A percentile compares a stretch with the other conserved stretches of the same genome.
Conservation (phyloP, 2,113 vertebrate genomes). For the Boulengeromyrus knoepffleri region DNA sequence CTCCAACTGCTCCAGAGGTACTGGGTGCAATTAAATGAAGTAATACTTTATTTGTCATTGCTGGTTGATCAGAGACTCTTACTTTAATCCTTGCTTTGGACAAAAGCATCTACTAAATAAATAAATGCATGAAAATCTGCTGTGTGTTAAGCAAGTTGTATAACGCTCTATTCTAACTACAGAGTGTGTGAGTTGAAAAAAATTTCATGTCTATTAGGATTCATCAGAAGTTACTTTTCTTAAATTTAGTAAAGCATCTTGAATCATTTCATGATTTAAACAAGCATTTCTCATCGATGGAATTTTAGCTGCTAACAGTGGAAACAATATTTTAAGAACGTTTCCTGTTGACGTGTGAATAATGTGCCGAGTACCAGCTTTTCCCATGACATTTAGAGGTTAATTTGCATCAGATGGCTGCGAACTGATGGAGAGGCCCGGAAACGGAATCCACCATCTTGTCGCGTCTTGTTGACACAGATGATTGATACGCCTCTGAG, state of each 20-base stretch:
- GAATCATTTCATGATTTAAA: slow-evolving; percentile 30
- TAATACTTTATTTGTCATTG: neutral
- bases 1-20: neutral
- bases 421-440: slow-evolving; percentile 56
- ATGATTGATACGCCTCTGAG: slow-evolving; percentile 66
- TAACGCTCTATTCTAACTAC: too few relatives aligned
- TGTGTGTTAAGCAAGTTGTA: neutral
- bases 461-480: slow-evolving; percentile 65
- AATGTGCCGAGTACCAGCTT: slow-evolving; percentile 51
- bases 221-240: neutral
- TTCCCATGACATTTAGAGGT: slow-evolving; percentile 72
- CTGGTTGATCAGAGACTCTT: neutral
- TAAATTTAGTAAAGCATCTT: slow-evolving; percentile 26
- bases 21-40: neutral
- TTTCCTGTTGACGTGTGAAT: slow-evolving; percentile 37
- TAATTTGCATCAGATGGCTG: slow-evolving; percentile 66
- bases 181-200: neutral
- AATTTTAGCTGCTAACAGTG: neutral
- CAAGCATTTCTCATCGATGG: neutral
- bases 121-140: neutral
- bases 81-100: neutral
- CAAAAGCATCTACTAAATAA: neutral
- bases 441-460: slow-evolving; percentile 66
- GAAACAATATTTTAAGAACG: neutral
- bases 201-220: neutral